These are phyloP conservation scores for Drosophila serrata DNA, from an alignment of 1,140 invertebrate species.

Conservation along the genomic window DNA sequence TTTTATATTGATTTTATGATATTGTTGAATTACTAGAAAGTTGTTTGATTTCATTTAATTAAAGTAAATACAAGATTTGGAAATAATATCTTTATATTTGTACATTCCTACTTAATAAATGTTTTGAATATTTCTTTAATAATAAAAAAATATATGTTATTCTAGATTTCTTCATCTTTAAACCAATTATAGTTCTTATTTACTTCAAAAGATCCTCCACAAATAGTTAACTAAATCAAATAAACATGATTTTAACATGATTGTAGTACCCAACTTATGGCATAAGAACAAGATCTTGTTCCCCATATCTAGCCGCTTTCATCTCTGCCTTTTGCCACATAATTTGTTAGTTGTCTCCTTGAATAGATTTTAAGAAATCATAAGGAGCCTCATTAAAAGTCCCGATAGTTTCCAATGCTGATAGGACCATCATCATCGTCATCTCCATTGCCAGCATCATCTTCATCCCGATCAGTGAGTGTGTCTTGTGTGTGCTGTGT, in stretches of 20 bases:
- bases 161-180: neutral
- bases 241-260: neutral
- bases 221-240: neutral
- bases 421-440: conserved; percentile 40
- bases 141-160: too few relatives aligned
- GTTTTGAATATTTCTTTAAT: too few relatives aligned
- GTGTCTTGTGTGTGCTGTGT: too few relatives aligned
- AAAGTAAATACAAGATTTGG: too few relatives aligned
- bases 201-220: neutral
- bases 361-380: conserved; percentile 76
- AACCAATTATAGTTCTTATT: neutral
- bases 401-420: conserved; percentile 44
- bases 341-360: conserved; percentile 77
- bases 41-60: neutral
- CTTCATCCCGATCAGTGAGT: conserved; percentile 7
- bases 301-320: conserved; percentile 8
- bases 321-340: conserved; percentile 26
- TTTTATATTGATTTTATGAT: neutral
- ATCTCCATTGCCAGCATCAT: conserved; percentile 14
- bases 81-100: too few relatives aligned
- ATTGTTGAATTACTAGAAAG: neutral
- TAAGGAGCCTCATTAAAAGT: conserved; percentile 57
- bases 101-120: too few relatives aligned
- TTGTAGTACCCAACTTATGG: neutral
- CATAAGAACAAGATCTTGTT: neutral